Percentiles rank a stretch among this genome's conserved stretches.
Evolutionary conservation across 30 jellyfish, hydroid and myxozoan species (phyloP).

Genomic region (Rhopilema esculentum): DNA sequence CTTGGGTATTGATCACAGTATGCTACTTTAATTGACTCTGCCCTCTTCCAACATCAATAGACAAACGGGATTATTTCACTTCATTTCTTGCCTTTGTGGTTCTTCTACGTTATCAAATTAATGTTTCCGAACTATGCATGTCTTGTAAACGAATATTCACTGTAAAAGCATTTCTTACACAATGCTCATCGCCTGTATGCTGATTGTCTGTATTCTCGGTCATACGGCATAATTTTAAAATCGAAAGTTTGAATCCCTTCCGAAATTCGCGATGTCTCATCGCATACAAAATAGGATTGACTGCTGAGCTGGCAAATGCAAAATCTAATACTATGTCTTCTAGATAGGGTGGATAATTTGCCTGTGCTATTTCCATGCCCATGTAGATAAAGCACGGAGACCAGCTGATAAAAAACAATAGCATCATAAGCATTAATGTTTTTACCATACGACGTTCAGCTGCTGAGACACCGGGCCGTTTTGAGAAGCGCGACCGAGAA

Average conservation of each 20-base stretch:
- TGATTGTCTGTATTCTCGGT: not conserved
- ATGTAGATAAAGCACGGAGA: conserved; percentile 5
- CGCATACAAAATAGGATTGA: conserved; percentile 79
- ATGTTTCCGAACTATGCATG: not conserved
- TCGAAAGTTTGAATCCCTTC: conserved; percentile 20
- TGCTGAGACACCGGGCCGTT: not conserved
- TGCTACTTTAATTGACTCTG: too few species aligned
- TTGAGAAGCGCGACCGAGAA: not conserved
- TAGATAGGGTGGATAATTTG: not conserved
- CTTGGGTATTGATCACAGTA: too few species aligned
- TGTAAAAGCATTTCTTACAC: not conserved
- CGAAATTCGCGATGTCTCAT: conserved; percentile 68
- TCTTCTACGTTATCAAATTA: too few species aligned
- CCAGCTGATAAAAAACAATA: conserved; percentile 54
- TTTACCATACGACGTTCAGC: conserved; percentile 35
- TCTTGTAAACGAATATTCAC: not conserved
- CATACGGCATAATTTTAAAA: not conserved
- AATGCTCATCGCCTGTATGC: not conserved
- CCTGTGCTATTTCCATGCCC: not conserved
- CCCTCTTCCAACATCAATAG: too few species aligned
- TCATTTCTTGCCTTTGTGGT: too few species aligned
- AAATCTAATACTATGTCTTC: conserved; percentile 30
- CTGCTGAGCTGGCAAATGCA: conserved; percentile 64
- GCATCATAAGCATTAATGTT: conserved; percentile 53
- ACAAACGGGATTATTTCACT: too few species aligned